phyloP scores from a whole-genome alignment of 2,888 invertebrate species.

The Dendrolimus pini region DNA sequence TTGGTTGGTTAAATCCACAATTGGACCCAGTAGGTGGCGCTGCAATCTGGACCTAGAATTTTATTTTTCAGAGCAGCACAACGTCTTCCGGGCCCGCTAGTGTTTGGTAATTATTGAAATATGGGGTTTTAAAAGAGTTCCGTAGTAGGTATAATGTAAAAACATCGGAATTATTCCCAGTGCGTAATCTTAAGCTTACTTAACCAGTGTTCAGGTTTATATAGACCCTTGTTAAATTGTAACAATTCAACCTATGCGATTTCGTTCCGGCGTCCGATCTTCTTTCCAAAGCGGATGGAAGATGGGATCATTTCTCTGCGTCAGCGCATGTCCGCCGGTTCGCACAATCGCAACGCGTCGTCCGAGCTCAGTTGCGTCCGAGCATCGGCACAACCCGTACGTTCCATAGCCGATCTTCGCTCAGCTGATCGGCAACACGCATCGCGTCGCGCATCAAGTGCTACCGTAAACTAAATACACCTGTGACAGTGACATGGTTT shows the following conservation, averaged over 20 bases:
- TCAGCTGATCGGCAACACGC: conserved; percentile 27
- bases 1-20: no score
- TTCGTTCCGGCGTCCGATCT: conserved; percentile 27
- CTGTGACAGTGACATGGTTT: conserved; percentile 72
- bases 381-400: conserved; percentile 32
- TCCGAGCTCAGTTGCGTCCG: conserved; percentile 39
- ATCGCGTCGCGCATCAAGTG: conserved; percentile 38
- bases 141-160: no score
- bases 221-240: no score
- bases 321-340: conserved; percentile 16
- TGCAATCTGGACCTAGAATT: no score
- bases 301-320: conserved; percentile 41
- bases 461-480: conserved; percentile 35
- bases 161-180: no score
- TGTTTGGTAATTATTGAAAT: no score
- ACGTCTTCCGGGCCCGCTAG: no score
- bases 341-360: conserved; percentile 4
- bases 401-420: conserved; percentile 24
- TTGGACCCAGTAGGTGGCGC: no score
- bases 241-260: conserved; percentile 32
- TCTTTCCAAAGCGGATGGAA: not conserved
- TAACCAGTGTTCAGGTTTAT: no score
- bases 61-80: no score
- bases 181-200: no score
- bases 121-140: no score